Base-by-base conservation (phyloP, 2,888 invertebrate species). In the Isotomurus palustris region DNA sequence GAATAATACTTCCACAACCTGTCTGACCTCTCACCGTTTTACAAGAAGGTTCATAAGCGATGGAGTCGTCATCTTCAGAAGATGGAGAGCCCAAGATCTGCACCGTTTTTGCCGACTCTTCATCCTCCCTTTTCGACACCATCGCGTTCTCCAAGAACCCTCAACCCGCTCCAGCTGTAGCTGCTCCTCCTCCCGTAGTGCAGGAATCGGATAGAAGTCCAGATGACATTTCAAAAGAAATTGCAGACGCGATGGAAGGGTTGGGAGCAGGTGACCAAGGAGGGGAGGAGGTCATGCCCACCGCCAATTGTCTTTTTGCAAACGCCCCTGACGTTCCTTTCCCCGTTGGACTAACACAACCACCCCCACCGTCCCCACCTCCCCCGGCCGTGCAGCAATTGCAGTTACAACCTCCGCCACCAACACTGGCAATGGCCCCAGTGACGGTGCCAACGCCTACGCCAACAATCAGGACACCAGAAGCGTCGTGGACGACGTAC, bases 1-100 rank as follows among this genome's bases (percentile, higher is more conserved):
- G n/a, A n/a, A n/a, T n/a, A n/a, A n/a, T n/a, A n/a, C n/a, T n/a
- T n/a, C n/a, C n/a, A n/a, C n/a, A n/a, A n/a, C n/a, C n/a, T n/a
- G n/a, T n/a, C n/a, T n/a, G n/a, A n/a, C n/a, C n/a, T n/a, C n/a
- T n/a, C n/a, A n/a, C n/a, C n/a, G n/a, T n/a, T n/a, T n/a, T n/a
- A n/a, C n/a, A n/a, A n/a, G n/a, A n/a, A n/a, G n/a, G n/a, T n/a
- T n/a, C n/a, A n/a, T n/a, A n/a, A n/a, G n/a, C n/a, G n/a, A n/a
- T n/a, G 10, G 12, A 32, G 8, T 21, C 44, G 22, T 44, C 44
- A 6, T 44, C 44, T 5, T 52, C 58, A 29, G 62, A 66, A 24
- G 67, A 67, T 29, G 63, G 65, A 10, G 67, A 67, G 40, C 65
- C 65, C 5, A 61, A 63, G 27, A 55, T 63, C 5, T 65, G 62